These are phyloP conservation scores for Fistularia tabacaria DNA, from an alignment of 2,797 vertebrate genomes.

Conservation along the genomic window DNA sequence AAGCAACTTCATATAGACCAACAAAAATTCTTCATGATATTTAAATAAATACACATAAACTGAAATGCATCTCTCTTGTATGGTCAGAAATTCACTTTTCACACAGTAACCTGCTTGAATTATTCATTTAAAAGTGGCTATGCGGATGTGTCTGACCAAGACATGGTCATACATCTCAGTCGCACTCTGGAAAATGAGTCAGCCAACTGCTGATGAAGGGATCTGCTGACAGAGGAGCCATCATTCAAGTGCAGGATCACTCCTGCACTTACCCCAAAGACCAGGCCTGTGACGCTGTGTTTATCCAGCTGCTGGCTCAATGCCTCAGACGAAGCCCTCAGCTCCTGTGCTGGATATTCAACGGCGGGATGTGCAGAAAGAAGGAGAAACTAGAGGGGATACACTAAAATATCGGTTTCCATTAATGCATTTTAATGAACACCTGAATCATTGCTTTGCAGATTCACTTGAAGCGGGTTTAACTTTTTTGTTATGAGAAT, in stretches of 20 bases:
- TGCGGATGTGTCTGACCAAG: constrained; percentile 52
- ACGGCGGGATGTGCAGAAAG: too few species aligned
- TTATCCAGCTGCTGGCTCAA: constrained; percentile 50
- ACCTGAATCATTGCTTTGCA: too few species aligned
- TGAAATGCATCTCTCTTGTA: too few species aligned
- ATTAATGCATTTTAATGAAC: too few species aligned
- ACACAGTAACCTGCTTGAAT: not conserved
- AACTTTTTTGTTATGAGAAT: not conserved
- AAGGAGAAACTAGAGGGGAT: too few species aligned
- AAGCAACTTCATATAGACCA: too few species aligned
- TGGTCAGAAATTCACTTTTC: too few species aligned
- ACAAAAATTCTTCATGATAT: too few species aligned
- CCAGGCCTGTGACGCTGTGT: constrained; percentile 24
- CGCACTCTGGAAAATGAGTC: constrained; percentile 44
- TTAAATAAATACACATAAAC: too few species aligned
- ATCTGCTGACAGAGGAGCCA: constrained; percentile 42
- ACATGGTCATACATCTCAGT: constrained; percentile 28
- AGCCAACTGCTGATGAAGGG: constrained; percentile 56
- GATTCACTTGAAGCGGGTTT: too few species aligned
- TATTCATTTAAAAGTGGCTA: not conserved
- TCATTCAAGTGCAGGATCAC: constrained; percentile 48
- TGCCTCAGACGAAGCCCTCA: constrained; percentile 29
- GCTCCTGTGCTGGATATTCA: constrained; percentile 40
- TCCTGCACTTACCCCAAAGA: constrained; percentile 39
- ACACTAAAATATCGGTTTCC: too few species aligned